These are phyloP conservation scores for Tetramorium simillimum DNA, from an alignment of 1,140 invertebrate genomes.

Conservation along the genomic window DNA sequence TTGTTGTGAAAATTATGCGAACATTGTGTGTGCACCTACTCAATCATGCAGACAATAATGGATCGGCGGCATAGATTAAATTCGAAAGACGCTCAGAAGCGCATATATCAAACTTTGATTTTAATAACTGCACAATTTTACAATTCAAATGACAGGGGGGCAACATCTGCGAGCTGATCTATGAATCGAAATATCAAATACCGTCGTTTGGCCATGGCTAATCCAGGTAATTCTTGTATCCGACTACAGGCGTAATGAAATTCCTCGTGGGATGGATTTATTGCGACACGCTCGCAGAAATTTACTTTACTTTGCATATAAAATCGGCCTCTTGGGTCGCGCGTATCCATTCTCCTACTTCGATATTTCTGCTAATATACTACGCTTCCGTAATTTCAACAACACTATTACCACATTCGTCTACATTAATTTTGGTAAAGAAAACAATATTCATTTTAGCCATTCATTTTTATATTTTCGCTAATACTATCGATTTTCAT, in stretches of 20 bases:
- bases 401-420: not conserved
- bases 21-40: not conserved
- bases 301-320: constrained; percentile 64
- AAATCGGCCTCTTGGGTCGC: constrained; percentile 51
- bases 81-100: constrained; percentile 36
- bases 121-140: constrained; percentile 80
- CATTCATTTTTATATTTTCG: not conserved
- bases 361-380: constrained; percentile 22
- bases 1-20: constrained; percentile 26
- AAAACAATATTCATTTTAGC: not conserved
- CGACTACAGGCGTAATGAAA: constrained; percentile 71
- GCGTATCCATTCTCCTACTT: not conserved
- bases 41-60: constrained; percentile 49
- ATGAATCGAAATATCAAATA: constrained; percentile 72
- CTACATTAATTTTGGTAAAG: not conserved
- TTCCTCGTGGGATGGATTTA: constrained; percentile 71
- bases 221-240: constrained; percentile 72
- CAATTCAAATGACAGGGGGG: constrained; percentile 78
- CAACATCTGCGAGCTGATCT: constrained; percentile 76
- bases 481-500: not conserved
- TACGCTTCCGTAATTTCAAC: not conserved
- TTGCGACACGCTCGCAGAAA: constrained; percentile 60
- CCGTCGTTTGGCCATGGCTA: constrained; percentile 47
- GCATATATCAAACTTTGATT: constrained; percentile 55
- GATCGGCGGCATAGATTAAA: constrained; percentile 51